phyloP scores from a whole-genome alignment of 2,888 invertebrate genomes.

The Dryobota labecula region DNA sequence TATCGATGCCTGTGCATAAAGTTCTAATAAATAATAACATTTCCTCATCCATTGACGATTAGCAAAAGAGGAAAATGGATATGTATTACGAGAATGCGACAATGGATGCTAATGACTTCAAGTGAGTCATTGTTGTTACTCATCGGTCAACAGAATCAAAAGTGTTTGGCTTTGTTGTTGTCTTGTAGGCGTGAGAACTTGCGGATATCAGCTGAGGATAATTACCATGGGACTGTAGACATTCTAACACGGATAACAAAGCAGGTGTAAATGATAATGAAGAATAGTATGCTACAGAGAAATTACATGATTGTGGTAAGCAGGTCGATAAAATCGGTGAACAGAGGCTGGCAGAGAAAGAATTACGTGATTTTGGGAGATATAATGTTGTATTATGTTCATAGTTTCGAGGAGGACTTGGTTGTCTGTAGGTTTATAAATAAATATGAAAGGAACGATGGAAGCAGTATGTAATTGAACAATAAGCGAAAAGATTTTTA shows the following conservation, averaged over 20 bases:
- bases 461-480: too few relatives aligned
- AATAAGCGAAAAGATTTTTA: neutral
- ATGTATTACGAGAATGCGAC: constrained; percentile 23
- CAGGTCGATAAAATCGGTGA: neutral
- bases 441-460: too few relatives aligned
- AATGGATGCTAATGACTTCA: constrained; percentile 22
- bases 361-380: neutral
- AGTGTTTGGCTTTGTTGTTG: constrained; percentile 1
- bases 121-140: constrained; percentile 33
- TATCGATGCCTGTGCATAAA: too few relatives aligned
- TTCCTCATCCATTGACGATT: neutral
- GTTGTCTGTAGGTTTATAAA: neutral
- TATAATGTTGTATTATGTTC: too few relatives aligned
- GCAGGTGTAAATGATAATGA: neutral
- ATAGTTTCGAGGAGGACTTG: neutral
- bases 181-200: constrained; percentile 34
- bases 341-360: neutral
- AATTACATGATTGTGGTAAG: neutral
- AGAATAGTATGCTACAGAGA: too few relatives aligned
- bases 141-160: constrained; percentile 25
- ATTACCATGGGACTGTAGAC: neutral
- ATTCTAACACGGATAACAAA: neutral
- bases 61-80: constrained; percentile 4
- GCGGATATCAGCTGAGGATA: neutral
- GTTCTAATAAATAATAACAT: too few relatives aligned